Base-by-base conservation (phyloP, 2,888 invertebrate species). In the Euplagia quadripunctaria region DNA sequence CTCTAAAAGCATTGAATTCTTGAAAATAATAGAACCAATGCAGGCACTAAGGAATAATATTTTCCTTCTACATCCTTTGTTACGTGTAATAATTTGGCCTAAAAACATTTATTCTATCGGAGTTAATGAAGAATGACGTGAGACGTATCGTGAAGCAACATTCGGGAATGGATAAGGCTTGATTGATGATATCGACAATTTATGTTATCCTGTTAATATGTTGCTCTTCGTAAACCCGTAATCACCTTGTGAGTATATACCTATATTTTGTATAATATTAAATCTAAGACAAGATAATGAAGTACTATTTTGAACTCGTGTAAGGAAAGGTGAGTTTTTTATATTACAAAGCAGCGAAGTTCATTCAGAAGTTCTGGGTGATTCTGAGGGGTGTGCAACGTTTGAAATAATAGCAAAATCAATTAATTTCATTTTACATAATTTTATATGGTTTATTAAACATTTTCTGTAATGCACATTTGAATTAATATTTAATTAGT, bases 121-220 rank as follows among this genome's bases (percentile, higher is more conserved):
- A 14, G 58, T 43, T 58, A 68, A 68, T 58, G 42, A 68, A 68
- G 68, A 68, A 14, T 55, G 55, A 68, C 43, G 58, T 17, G 8
- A 58, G 43, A 68, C 55, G 55, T 58, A 68, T 68, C 43, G 20
- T 43, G 12, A 43, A 20, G 58, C 58, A 55, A 55, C 55, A 55
- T 68, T 14, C 58, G 55, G 20, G 43, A 55, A 68, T 43, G 43
- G 58, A 58, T 68, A 20, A 11, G 16, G 42, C 14, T 68, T 68
- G 41, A 66, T 66, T 66, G 58, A 68, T 58, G 58, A 43, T 16
- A 55, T 58, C 68, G 55, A n/a, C 58, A 43, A 43, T n/a, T 43
- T 20, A 20, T 68, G 43, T 68, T 14, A 55, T 68, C 42, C 55
- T 43, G 8, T n/a, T 58, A 68, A 66, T 68, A 52, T 43, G 20